These are phyloP conservation scores for Tetragonula clypearis DNA, from an alignment of 1,140 invertebrate genomes.

Conservation along the genomic window DNA sequence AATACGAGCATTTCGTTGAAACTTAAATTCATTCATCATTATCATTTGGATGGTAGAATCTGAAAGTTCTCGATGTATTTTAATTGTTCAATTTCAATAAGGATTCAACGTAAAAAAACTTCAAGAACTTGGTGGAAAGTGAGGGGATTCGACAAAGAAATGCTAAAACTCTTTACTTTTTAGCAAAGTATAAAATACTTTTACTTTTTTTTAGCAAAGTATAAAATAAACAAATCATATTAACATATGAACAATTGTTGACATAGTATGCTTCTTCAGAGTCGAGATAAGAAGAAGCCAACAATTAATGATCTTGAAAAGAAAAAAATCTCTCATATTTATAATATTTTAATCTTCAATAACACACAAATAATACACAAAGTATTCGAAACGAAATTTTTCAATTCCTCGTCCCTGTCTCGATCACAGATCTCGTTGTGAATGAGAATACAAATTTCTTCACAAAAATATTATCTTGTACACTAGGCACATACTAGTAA, in stretches of 20 bases:
- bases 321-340: not conserved
- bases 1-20: not conserved
- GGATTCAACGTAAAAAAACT: not conserved
- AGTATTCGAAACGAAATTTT: not conserved
- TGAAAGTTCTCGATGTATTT: not conserved
- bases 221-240: not conserved
- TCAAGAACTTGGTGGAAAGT: too few species aligned
- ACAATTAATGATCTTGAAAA: not conserved
- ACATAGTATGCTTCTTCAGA: not conserved
- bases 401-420: not conserved
- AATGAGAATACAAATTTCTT: not conserved
- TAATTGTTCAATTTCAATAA: not conserved
- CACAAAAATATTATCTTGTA: not conserved
- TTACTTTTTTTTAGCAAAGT: not conserved
- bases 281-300: not conserved
- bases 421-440: too few species aligned
- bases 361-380: not conserved
- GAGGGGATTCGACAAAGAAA: too few species aligned
- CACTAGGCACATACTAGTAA: not conserved
- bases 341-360: not conserved
- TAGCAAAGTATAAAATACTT: not conserved
- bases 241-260: not conserved
- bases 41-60: not conserved
- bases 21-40: not conserved
- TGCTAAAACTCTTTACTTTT: too few species aligned